phyloP scores from a whole-genome alignment of 2,113 vertebrate genomes.

The Paralichthys olivaceus region DNA sequence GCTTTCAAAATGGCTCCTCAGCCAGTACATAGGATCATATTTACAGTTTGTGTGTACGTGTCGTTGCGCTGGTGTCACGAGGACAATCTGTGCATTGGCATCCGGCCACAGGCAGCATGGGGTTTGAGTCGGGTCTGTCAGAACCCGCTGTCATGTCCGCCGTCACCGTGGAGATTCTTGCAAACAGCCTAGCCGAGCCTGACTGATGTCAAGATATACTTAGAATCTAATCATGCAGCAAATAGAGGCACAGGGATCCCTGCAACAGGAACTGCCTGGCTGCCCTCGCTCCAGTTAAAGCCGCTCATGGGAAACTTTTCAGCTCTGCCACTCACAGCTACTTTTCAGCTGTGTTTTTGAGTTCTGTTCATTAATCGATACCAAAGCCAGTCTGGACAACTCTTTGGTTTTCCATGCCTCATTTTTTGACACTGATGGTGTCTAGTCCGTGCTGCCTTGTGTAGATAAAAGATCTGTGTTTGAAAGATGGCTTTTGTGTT shows the following conservation, averaged over 20 bases:
- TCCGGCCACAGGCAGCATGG: constrained; percentile 53
- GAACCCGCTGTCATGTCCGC: constrained; percentile 69
- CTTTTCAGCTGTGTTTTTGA: constrained; percentile 34
- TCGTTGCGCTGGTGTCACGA: constrained; percentile 52
- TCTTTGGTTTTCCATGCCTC: constrained; percentile 20
- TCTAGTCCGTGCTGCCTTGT: constrained; percentile 18
- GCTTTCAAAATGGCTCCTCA: constrained; percentile 49
- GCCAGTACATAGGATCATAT: constrained; percentile 25
- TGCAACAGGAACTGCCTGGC: constrained; percentile 60
- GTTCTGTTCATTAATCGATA: constrained; percentile 39
- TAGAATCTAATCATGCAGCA: constrained; percentile 77
- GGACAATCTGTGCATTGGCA: constrained; percentile 63
- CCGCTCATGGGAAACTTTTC: constrained; percentile 63
- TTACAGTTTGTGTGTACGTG: constrained; percentile 36
- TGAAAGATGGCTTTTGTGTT: constrained; percentile 35
- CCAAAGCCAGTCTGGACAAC: constrained; percentile 39
- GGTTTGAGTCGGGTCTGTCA: constrained; percentile 64
- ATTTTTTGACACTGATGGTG: constrained; percentile 29
- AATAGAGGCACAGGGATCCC: constrained; percentile 69
- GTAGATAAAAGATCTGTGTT: constrained; percentile 23
- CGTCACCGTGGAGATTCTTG: constrained; percentile 50
- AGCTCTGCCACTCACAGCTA: constrained; percentile 63
- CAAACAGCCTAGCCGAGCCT: constrained; percentile 59
- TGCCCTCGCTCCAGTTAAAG: constrained; percentile 43
- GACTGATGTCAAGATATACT: constrained; percentile 77